These are phyloP conservation scores for Diplosoma virens DNA, from an alignment of 23 tunicate genomes.

Conservation along the genomic window DNA sequence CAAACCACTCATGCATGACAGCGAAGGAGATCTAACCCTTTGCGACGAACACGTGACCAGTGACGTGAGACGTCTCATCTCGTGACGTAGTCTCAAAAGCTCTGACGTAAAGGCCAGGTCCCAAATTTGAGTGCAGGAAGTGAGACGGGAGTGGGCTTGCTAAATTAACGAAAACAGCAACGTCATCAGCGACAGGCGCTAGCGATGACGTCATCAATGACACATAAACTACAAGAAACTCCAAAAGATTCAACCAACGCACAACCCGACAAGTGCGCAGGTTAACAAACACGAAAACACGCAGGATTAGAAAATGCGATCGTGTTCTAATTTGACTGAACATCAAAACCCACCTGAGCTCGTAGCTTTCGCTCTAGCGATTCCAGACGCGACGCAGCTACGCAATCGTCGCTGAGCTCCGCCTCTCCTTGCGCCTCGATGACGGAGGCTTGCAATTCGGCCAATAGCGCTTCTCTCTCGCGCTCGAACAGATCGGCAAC, in stretches of 20 bases:
- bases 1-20: slow-evolving; percentile 38
- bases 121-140: slow-evolving; percentile 40
- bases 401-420: background rate
- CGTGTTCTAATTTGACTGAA: background rate
- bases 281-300: background rate
- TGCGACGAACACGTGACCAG: slow-evolving; percentile 35
- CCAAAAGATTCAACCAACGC: background rate
- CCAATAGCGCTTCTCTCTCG: slow-evolving; percentile 60
- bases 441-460: slow-evolving; percentile 71
- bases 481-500: slow-evolving; percentile 85
- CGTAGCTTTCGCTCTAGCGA: slow-evolving; percentile 62
- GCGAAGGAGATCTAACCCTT: slow-evolving; percentile 37
- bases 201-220: background rate
- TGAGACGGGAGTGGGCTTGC: slow-evolving; percentile 3
- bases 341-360: slow-evolving; percentile 56
- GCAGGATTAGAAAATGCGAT: background rate
- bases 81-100: slow-evolving; percentile 57
- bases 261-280: background rate
- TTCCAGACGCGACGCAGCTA: slow-evolving; percentile 44
- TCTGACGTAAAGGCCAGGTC: slow-evolving; percentile 59
- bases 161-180: background rate
- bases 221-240: background rate
- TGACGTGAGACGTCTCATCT: slow-evolving; percentile 70
- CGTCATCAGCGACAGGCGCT: background rate
- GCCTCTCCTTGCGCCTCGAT: slow-evolving; percentile 67